These are phyloP conservation scores for Paedocypris sp. DNA, from an alignment of 2,113 vertebrate species.

Conservation along the genomic window DNA sequence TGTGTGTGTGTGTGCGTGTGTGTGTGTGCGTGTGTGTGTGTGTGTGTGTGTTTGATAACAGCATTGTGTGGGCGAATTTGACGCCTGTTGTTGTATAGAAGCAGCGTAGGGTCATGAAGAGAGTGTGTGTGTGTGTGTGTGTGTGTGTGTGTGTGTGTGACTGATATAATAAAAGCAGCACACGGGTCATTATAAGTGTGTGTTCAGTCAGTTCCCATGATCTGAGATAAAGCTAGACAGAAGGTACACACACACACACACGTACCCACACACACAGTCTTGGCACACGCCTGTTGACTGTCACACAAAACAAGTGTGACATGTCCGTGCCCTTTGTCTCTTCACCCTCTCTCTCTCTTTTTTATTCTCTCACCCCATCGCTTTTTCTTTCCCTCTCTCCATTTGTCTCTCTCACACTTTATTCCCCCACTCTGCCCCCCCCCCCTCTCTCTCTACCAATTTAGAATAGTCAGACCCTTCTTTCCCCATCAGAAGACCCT, in stretches of 20 bases:
- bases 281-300: conserved; percentile 71
- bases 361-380: background rate
- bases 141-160: conserved; percentile 35
- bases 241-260: conserved; percentile 54
- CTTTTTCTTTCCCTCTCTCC: conserved; percentile 4
- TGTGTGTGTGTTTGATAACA: conserved; percentile 11
- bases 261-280: conserved; percentile 25
- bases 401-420: background rate
- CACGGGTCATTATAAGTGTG: conserved; percentile 50
- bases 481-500: conserved; percentile 61
- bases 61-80: conserved; percentile 51
- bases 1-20: too few relatives aligned
- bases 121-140: conserved; percentile 14
- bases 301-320: conserved; percentile 61
- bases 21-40: background rate
- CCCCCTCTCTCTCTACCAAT: conserved; percentile 6
- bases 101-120: conserved; percentile 54
- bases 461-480: background rate
- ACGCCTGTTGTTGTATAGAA: conserved; percentile 65
- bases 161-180: conserved; percentile 63
- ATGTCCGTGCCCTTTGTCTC: conserved; percentile 31
- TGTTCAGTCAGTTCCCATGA: conserved; percentile 34
- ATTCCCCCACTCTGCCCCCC: conserved; percentile 3
- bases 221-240: conserved; percentile 45
- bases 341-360: conserved; percentile 40